phyloP scores from a whole-genome alignment of 2,888 invertebrate species.

The Clanis bilineata region DNA sequence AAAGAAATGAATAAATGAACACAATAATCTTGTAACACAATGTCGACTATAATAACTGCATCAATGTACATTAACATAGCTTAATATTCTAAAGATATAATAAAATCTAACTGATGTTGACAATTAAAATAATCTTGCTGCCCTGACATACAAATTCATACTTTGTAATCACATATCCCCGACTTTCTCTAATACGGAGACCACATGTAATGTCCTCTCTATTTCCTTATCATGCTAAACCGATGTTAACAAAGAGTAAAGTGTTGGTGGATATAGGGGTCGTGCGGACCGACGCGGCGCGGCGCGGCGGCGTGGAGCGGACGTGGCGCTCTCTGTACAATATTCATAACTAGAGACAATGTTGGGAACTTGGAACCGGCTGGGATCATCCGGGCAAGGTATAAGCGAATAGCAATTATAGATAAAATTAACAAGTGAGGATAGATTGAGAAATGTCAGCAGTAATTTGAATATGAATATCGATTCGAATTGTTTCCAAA shows the following conservation, averaged over 20 bases:
- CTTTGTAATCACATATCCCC: background rate
- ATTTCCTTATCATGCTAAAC: slow-evolving; percentile 4
- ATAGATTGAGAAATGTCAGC: background rate
- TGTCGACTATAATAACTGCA: too few species aligned
- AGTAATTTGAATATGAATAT: too few species aligned
- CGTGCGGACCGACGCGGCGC: background rate
- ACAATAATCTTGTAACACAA: too few species aligned
- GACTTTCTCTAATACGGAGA: background rate
- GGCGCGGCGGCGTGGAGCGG: too few species aligned
- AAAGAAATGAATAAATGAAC: too few species aligned
- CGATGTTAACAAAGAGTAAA: slow-evolving; percentile 12
- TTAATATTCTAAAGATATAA: background rate
- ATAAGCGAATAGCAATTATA: background rate
- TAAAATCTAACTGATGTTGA: background rate
- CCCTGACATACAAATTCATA: background rate
- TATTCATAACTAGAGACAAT: slow-evolving; percentile 21
- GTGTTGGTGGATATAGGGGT: background rate
- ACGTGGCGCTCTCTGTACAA: slow-evolving; percentile 16
- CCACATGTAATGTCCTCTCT: background rate
- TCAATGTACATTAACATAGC: too few species aligned
- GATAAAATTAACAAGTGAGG: background rate
- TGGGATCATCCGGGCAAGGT: background rate
- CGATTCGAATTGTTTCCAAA: too few species aligned
- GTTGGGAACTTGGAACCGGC: slow-evolving; percentile 13
- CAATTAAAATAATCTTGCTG: background rate